These are phyloP conservation scores for Cassiopea andromeda DNA, from an alignment of 30 jellyfish, hydroid and myxozoan genomes.

Conservation along the genomic window DNA sequence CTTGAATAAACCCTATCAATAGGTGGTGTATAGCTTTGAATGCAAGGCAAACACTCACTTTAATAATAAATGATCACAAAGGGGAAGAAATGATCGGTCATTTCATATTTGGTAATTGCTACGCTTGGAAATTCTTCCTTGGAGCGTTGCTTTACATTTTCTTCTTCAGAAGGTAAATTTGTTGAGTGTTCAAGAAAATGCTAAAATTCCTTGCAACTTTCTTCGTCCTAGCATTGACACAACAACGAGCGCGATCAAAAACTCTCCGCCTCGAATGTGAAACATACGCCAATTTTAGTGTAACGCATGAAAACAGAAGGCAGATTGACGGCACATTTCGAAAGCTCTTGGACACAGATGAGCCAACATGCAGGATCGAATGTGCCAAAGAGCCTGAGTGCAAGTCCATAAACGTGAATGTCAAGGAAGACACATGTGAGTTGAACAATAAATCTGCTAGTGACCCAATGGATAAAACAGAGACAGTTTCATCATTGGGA, in stretches of 20 bases:
- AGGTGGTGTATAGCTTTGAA: too few species aligned
- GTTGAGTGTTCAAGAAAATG: too few species aligned
- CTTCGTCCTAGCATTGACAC: neutral
- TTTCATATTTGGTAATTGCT: too few species aligned
- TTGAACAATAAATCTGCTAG: constrained; percentile 7
- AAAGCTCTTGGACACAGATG: neutral
- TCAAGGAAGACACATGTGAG: constrained; percentile 10
- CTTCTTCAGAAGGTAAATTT: too few species aligned
- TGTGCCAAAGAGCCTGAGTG: constrained; percentile 15
- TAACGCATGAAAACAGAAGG: neutral
- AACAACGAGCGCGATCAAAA: neutral
- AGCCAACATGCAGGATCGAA: neutral
- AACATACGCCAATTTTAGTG: constrained; percentile 13
- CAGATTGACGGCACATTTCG: neutral
- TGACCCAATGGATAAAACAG: constrained; percentile 2
- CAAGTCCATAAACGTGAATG: constrained; percentile 23
- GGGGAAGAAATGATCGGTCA: too few species aligned
- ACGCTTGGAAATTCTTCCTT: too few species aligned
- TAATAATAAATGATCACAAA: too few species aligned
- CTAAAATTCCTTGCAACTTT: too few species aligned
- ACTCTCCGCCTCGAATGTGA: constrained; percentile 8
- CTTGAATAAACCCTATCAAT: too few species aligned
- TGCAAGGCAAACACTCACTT: too few species aligned
- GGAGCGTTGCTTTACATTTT: too few species aligned
- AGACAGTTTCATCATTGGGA: neutral